Conservation (phyloP, 2,888 invertebrate species). For the Pseudanteris insignis region DNA sequence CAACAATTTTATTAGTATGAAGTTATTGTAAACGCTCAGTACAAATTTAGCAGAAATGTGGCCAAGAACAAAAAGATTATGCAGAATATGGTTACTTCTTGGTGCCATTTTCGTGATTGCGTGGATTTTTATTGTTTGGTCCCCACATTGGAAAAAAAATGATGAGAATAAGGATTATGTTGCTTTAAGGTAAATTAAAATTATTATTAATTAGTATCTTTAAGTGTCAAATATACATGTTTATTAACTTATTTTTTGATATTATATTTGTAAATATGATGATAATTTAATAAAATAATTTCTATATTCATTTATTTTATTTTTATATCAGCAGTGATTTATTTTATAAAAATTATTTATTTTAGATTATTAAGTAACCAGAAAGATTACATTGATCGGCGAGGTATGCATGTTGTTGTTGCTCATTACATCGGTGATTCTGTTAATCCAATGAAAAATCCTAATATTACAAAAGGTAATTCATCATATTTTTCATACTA, state of each 20-base stretch:
- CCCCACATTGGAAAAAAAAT: conserved; percentile 46
- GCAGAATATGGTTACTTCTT: conserved; percentile 53
- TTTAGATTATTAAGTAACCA: conserved; percentile 72
- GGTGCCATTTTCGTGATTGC: conserved; percentile 48
- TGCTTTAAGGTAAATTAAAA: conserved; percentile 46
- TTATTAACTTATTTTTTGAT: no score
- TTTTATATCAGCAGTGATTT: no score
- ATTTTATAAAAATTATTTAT: conserved; percentile 37
- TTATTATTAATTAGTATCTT: background rate
- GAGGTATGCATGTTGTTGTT: conserved; percentile 84
- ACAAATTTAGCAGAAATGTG: conserved; percentile 59
- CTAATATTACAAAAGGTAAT: conserved; percentile 83
- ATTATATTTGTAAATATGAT: no score
- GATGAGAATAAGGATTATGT: conserved; percentile 49
- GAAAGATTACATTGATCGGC: conserved; percentile 76
- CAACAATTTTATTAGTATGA: no score
- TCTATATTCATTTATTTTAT: conserved; percentile 6
- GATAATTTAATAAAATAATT: conserved; percentile 9
- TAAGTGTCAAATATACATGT: background rate
- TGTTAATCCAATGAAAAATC: conserved; percentile 66
- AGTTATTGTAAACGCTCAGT: no score
- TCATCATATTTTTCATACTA: background rate
- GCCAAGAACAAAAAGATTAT: conserved; percentile 57
- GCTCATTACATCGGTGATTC: conserved; percentile 89
- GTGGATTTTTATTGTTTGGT: conserved; percentile 56